Base-by-base conservation (phyloP, 2,888 invertebrate genomes). In the Rhodophaea formosa region DNA sequence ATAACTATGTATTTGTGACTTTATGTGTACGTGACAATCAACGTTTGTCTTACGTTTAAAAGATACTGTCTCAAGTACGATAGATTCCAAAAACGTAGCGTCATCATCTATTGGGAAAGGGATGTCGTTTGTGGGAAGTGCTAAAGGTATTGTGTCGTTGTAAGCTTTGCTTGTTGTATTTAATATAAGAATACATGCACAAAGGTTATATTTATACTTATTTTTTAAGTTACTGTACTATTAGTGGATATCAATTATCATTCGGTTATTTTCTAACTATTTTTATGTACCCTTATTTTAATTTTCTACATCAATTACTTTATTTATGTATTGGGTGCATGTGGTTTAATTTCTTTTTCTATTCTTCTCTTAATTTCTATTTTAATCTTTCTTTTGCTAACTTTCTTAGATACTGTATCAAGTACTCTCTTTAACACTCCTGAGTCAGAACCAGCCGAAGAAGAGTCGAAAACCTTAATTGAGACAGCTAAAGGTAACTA, bases 381-480 rank as follows among this genome's bases (percentile, higher is more conserved):
- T 65, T 67, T 68, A 68, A 64, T 66, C 59, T 55, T 68, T 66
- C 59, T 67, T 67, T 62, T 65, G 68, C 76, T 76, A 75, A 71
- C 71, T 70, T 64, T 66, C 69, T 65, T 80, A 83, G 82, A 82
- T 72, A 72, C 77, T 61, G 64, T 82, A 76, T 72, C 74, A 70
- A 74, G 74, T 62, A 68, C 70, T 62, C 55, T 79, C 54, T 73
- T 69, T 71, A 72, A 67, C 61, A 62, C 68, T 42, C 59, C 70
- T 61, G 71, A 70, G 53, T 59, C 68, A 58, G 57, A 70, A 54
- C 59, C 68, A 58, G 57, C 62, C 32, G 72, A 71, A 51, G 75
- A 75, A 35, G 67, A 69, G 14, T 65, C 64, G 7, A 68, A 70
- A 15, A 71, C 68, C 23, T 61, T 64, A 43, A 58, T 70, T 59